These are phyloP conservation scores for Limonius californicus DNA, from an alignment of 1,140 invertebrate species.

Conservation along the genomic window DNA sequence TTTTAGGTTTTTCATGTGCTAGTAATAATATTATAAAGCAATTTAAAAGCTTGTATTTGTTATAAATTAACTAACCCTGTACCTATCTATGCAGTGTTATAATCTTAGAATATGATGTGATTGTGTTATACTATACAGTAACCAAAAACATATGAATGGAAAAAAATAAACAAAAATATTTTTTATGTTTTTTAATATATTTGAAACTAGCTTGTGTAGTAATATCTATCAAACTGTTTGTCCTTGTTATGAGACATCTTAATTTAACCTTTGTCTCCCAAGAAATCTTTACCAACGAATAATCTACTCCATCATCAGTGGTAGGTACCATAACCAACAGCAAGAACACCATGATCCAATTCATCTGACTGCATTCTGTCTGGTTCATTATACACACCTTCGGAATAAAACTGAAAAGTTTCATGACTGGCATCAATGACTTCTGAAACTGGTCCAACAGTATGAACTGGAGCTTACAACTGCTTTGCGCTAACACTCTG, in stretches of 20 bases:
- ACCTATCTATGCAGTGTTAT: no score
- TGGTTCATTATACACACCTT: constrained; percentile 59
- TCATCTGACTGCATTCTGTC: constrained; percentile 60
- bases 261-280: constrained; percentile 86
- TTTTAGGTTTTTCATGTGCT: no score
- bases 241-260: constrained; percentile 82
- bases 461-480: constrained; percentile 77
- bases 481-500: constrained; percentile 69
- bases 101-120: no score
- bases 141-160: no score
- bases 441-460: constrained; percentile 79
- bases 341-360: constrained; percentile 87
- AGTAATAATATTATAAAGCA: no score
- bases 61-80: no score
- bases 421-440: constrained; percentile 91
- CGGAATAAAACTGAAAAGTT: constrained; percentile 63
- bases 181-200: no score
- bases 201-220: constrained; percentile 76
- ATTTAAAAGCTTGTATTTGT: no score
- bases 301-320: constrained; percentile 59
- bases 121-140: no score
- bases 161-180: no score
- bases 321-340: constrained; percentile 83
- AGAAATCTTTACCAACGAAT: constrained; percentile 84
- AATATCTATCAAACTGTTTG: constrained; percentile 90